Base-by-base conservation (phyloP, 2,113 vertebrate species). In the Meleagris gallopavo region DNA sequence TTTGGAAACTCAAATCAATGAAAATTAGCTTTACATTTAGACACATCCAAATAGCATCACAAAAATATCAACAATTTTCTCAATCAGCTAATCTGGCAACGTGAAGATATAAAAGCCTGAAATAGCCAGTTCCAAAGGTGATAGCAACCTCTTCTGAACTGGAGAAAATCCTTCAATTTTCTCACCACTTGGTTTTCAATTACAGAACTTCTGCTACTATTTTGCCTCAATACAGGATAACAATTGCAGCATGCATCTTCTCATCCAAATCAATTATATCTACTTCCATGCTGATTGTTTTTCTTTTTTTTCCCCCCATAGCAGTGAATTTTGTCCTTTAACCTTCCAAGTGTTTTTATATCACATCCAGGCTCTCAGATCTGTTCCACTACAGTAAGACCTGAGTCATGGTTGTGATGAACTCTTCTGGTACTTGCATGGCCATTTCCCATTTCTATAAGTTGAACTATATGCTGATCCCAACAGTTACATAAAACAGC, bases 141-240 rank as follows among this genome's bases (percentile, higher is more conserved):
- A 55, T n/a, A 86, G 34, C 48, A 89, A 69, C 52, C 34, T 70
- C 65, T 73, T n/a, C 43, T 61, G 34, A 43, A n/a, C 60, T 52
- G 60, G 7, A 70, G 50, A 77, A 93, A 62, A 50, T 18, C 21
- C 50, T 86, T 83, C 82, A 77, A 89, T 87, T 93, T 93, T 93
- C 85, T 93, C 43, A 84, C n/a, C 32, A n/a, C 65, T 89, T 86
- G 69, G 20, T 94, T 94, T 91, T 93, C 85, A 91, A 83, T 91
- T 94, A 91, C 78, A 66, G 82, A 89, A 41, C 60, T 93, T 77
- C 65, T 73, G 40, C 46, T 0, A 0, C 43, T 57, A 79, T 86
- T 83, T 80, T 90, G 30, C 36, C 81, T 83, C 62, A 66, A 64
- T 64, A 79, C 64, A 76, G 46, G 52, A 38, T 46, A 90, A 75